Conservation (phyloP, 2,797 vertebrate species). For the Falco biarmicus region DNA sequence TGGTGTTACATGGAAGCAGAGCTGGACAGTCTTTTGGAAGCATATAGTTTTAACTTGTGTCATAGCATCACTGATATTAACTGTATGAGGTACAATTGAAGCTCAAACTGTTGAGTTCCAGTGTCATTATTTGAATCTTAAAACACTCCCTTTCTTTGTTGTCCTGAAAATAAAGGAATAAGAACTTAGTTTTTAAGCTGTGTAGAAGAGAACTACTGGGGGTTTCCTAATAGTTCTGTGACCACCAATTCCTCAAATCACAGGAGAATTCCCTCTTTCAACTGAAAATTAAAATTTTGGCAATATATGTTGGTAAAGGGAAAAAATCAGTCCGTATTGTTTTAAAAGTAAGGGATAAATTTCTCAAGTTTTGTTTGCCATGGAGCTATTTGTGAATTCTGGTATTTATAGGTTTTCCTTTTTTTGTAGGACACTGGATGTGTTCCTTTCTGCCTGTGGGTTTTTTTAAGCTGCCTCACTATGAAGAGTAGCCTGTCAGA, state of each 20-base stretch:
- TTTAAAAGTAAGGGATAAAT: not conserved
- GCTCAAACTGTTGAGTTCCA: not conserved
- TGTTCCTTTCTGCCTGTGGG: not conserved
- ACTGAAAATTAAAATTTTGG: not conserved
- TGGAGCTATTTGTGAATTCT: not conserved
- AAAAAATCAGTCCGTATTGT: accelerated
- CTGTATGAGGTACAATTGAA: not conserved
- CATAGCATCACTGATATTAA: not conserved
- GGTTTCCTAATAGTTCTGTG: not conserved
- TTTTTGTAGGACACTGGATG: not conserved
- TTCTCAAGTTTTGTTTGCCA: not conserved
- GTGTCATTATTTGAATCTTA: not conserved
- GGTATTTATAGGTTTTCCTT: not conserved
- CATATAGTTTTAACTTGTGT: not conserved
- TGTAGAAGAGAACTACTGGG: not conserved
- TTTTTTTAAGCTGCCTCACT: not conserved
- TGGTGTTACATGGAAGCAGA: not conserved
- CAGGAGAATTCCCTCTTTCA: not conserved
- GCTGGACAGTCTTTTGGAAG: not conserved
- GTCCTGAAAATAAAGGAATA: not conserved
- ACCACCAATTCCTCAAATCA: not conserved
- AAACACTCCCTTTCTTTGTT: not conserved
- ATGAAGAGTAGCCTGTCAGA: not conserved
- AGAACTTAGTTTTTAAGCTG: not conserved
- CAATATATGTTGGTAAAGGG: not conserved